Evolutionary conservation across 2,113 vertebrate genomes (phyloP), one percentile per base, ranked within the genome.

Genomic region (Festucalex cinctus): DNA sequence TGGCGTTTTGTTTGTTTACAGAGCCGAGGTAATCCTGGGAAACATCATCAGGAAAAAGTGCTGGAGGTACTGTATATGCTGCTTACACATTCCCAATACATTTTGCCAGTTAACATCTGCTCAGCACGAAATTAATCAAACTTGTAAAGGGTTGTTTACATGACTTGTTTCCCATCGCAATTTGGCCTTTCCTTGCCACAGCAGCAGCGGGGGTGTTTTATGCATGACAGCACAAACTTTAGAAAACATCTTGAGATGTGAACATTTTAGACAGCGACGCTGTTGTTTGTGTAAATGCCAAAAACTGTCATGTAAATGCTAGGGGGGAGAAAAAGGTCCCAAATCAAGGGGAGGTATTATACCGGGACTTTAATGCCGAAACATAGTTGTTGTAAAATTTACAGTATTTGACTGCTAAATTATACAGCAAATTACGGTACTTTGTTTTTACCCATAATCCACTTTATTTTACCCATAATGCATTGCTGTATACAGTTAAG

Each of bases 11-110:
- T 68, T 76, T 69, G 65, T 76, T 78, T 67, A 10, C 82, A 99
- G 97, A 90, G 97, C 97, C 36, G 97, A 98, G 88, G 93, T 97
- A 76, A 96, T 98, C 83, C 90, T 99, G 75, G 97, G 97, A 39
- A 98, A 95, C 89, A 99, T 98, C 88, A 97, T 99, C 90, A 97
- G 95, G 92, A 99, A 98, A 87, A 99, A 98, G 80, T 95, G 94
- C 85, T 99, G 96, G 96, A 98, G 96, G 97, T 96, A 85, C 77
- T 73, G 48, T 72, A 49, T 19, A 66, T 28, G 5, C 2, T 63
- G 59, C 61, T 56, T 49, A 36, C 32, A 14, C 19, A 9, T 49
- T 65, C n/a, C 24, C 54, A 32, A 56, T 28, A 13, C 16, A 36
- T 5, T 22, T 61, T n/a, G 20, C 12, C 39, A 41, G 13, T n/a